Conservation (phyloP, 1,140 invertebrate species). For the Halictus rubicundus region DNA sequence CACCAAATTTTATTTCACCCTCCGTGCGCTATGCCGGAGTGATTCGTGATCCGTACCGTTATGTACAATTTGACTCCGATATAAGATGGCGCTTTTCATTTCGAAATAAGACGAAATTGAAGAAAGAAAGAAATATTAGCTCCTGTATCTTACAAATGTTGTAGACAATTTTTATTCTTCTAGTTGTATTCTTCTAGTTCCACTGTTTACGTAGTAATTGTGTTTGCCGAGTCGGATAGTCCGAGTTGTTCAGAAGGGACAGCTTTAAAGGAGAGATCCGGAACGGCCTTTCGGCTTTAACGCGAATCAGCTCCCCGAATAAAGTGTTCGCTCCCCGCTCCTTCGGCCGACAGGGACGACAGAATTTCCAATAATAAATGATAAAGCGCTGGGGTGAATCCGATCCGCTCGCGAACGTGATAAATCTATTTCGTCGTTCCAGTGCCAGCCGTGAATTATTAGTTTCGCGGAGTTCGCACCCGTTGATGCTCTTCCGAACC, state of each 20-base stretch:
- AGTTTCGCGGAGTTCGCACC: not conserved
- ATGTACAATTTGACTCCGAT: too few relatives aligned
- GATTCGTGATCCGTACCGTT: too few relatives aligned
- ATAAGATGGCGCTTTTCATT: too few relatives aligned
- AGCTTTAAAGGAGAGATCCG: constrained; percentile 10
- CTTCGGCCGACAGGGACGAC: constrained; percentile 7
- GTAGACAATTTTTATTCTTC: too few relatives aligned
- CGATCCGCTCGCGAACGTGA: constrained; percentile 21
- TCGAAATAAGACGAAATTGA: too few relatives aligned
- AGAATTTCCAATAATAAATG: constrained; percentile 47
- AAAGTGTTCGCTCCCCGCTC: constrained; percentile 5
- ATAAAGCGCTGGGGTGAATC: constrained; percentile 29
- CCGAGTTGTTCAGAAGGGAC: not conserved
- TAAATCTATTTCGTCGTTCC: constrained; percentile 38
- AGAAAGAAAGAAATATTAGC: too few relatives aligned
- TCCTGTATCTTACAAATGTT: too few relatives aligned
- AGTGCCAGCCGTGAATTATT: constrained; percentile 30
- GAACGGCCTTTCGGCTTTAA: constrained; percentile 27
- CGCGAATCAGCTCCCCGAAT: constrained; percentile 25
- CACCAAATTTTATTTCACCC: too few relatives aligned
- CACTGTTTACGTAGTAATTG: too few relatives aligned
- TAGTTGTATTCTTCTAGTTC: too few relatives aligned
- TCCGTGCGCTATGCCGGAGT: too few relatives aligned
- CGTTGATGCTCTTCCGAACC: not conserved
- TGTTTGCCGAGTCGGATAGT: too few relatives aligned